A percentile compares a stretch with the other conserved stretches of the same genome.
Conservation (phyloP, 2,113 vertebrate genomes). For the Donacobius atricapilla region DNA sequence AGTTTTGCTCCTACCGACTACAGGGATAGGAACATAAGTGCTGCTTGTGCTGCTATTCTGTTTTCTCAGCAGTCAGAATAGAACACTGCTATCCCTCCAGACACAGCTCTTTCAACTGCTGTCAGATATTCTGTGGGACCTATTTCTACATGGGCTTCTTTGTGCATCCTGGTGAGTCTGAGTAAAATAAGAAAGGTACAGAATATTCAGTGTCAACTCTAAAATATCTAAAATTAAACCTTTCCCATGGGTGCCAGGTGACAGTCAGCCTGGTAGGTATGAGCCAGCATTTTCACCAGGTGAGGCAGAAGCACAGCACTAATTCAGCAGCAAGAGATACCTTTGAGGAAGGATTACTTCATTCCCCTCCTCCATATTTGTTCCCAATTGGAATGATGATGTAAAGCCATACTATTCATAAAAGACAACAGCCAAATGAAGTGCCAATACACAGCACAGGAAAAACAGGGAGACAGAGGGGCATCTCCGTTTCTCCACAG, state of each 20-base stretch:
- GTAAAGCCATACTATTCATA: not conserved
- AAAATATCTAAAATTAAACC: not conserved
- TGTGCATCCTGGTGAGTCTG: not conserved
- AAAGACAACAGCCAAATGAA: not conserved
- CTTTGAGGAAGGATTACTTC: not conserved
- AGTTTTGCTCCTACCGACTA: not conserved
- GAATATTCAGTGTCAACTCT: fast-evolving
- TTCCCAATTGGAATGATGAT: not conserved
- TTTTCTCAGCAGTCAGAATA: not conserved
- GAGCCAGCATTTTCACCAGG: not conserved
- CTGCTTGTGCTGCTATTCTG: not conserved
- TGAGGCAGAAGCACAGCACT: not conserved
- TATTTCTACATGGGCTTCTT: not conserved
- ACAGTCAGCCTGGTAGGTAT: not conserved
- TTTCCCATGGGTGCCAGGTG: not conserved
- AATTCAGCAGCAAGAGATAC: not conserved
- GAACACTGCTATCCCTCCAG: not conserved
- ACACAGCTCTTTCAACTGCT: not conserved
- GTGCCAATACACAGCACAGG: not conserved
- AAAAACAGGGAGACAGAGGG: not conserved
- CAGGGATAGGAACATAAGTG: not conserved
- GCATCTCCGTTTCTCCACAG: not conserved
- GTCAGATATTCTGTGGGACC: not conserved
- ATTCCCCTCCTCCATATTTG: not conserved
- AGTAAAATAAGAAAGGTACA: not conserved